A percentile compares a stretch with the other conserved stretches of the same genome.
phyloP scores from a whole-genome alignment of 1,140 invertebrate species.

The Xylocopa sonorina region DNA sequence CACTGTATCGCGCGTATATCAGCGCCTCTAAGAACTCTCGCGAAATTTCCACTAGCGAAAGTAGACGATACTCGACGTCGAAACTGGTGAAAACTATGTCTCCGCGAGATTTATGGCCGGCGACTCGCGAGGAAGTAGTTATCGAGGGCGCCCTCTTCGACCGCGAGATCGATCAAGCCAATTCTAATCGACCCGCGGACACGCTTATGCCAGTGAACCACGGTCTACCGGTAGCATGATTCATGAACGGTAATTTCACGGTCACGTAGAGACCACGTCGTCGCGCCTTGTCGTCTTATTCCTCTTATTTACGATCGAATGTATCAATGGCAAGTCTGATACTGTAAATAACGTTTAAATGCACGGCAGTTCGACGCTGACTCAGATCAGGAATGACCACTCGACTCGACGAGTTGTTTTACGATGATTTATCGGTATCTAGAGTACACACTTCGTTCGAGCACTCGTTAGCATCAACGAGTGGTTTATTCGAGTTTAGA shows the following conservation, averaged over 20 bases:
- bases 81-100: background rate
- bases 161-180: slow-evolving; percentile 51
- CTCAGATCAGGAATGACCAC: no score
- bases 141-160: slow-evolving; percentile 9
- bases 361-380: no score
- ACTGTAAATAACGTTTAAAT: no score
- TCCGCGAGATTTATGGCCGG: background rate
- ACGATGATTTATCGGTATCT: no score
- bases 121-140: background rate
- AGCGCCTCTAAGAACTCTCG: no score
- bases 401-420: no score
- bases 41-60: background rate
- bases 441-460: no score
- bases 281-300: no score
- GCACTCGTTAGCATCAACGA: no score
- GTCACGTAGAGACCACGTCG: slow-evolving; percentile 49
- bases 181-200: slow-evolving; percentile 53
- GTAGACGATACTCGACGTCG: background rate
- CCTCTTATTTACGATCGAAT: no score
- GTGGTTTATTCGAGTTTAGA: no score
- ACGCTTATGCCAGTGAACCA: slow-evolving; percentile 55
- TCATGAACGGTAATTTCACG: slow-evolving; percentile 63
- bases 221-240: slow-evolving; percentile 47
- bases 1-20: background rate
- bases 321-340: no score